Percentiles rank a stretch among this genome's conserved stretches.
These are phyloP conservation scores for Apteryx owenii DNA, from an alignment of 2,113 vertebrate genomes.

Conservation along the genomic window DNA sequence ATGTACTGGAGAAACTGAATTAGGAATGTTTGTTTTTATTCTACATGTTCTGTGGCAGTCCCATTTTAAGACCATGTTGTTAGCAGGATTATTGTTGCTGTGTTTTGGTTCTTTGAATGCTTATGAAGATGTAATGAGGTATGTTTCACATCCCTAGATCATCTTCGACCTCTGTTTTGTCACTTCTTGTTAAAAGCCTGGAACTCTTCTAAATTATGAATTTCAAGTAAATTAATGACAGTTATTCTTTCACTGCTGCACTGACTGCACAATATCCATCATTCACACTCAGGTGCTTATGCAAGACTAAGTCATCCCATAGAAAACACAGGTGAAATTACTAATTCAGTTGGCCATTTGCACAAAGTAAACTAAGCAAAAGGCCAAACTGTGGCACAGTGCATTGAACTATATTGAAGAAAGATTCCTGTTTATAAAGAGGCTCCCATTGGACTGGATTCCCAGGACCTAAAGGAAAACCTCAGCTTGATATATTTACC, in stretches of 20 bases:
- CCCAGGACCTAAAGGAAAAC: neutral
- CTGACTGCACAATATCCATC: neutral
- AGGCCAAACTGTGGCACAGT: conserved; percentile 1
- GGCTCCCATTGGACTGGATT: neutral
- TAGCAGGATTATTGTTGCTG: neutral
- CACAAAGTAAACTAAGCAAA: conserved; percentile 24
- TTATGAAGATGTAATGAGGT: neutral
- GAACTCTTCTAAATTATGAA: neutral
- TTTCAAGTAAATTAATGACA: neutral
- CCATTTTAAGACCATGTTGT: neutral
- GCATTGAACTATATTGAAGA: neutral
- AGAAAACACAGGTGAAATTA: neutral
- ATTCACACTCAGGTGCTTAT: neutral
- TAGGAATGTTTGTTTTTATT: neutral
- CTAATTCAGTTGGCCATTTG: neutral
- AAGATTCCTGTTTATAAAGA: neutral
- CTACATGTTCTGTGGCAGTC: neutral
- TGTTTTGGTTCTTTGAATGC: neutral
- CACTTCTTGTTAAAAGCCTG: neutral
- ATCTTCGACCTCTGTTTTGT: neutral
- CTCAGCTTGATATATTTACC: neutral
- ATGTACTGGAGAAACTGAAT: neutral
- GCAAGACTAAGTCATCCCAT: neutral
- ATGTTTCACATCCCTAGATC: neutral
- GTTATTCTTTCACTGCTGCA: neutral